phyloP scores from a whole-genome alignment of 2,113 vertebrate species.

The Garra rufa region DNA sequence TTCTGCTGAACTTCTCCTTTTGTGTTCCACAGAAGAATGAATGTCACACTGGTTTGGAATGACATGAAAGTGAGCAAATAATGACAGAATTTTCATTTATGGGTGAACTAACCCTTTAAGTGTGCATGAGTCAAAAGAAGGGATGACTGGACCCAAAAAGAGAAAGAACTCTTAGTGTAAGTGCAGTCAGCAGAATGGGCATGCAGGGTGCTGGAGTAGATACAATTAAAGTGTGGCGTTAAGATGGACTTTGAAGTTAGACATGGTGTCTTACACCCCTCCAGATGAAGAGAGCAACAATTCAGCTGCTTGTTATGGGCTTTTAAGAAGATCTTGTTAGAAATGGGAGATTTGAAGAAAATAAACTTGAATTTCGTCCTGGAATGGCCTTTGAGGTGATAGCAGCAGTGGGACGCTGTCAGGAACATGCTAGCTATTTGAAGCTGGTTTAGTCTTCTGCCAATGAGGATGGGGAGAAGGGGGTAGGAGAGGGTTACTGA shows the following conservation, averaged over 20 bases:
- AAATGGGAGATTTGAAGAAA: constrained; percentile 73
- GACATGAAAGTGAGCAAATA: neutral
- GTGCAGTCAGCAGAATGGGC: constrained; percentile 81
- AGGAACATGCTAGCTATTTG: constrained; percentile 49
- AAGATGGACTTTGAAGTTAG: constrained; percentile 85
- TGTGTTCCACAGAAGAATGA: neutral
- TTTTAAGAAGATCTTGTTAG: constrained; percentile 68
- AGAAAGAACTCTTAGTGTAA: constrained; percentile 65
- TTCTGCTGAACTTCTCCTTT: neutral
- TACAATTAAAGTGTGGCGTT: constrained; percentile 81
- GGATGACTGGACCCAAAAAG: neutral
- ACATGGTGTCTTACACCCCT: constrained; percentile 75
- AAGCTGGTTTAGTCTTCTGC: constrained; percentile 43
- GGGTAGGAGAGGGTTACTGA: constrained; percentile 58
- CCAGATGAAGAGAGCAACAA: constrained; percentile 69
- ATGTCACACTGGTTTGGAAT: neutral
- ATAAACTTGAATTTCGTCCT: constrained; percentile 70
- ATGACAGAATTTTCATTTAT: neutral
- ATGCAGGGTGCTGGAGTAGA: constrained; percentile 78
- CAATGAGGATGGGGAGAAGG: neutral
- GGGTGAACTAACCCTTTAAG: neutral
- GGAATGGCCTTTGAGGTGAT: constrained; percentile 67
- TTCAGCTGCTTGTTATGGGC: constrained; percentile 72
- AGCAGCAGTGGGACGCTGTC: constrained; percentile 53
- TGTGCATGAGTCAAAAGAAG: neutral